Conservation (phyloP, 1,140 invertebrate species). For the Triops cancriformis region DNA sequence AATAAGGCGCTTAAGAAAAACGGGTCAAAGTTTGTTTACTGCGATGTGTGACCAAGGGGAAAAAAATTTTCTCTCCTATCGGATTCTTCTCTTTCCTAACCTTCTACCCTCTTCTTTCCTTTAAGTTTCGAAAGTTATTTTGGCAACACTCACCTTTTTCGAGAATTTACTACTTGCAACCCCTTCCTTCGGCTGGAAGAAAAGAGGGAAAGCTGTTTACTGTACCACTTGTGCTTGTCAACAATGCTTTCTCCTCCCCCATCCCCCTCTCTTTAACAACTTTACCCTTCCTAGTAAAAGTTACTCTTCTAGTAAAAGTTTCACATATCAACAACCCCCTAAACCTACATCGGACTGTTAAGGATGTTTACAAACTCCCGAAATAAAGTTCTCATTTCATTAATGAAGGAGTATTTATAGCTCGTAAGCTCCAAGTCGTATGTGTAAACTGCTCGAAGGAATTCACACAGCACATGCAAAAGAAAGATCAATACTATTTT, state of each 20-base stretch:
- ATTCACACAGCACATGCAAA: no score
- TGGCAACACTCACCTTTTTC: background rate
- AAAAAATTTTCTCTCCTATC: background rate
- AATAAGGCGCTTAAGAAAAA: no score
- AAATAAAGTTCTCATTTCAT: background rate
- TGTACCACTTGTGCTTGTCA: background rate
- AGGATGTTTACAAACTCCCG: no score
- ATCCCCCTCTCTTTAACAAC: background rate
- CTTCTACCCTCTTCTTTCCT: no score
- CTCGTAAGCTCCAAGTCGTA: no score
- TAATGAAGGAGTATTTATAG: background rate
- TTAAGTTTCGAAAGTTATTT: background rate
- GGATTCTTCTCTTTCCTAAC: background rate
- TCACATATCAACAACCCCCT: no score
- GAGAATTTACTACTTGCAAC: background rate
- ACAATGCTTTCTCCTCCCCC: background rate
- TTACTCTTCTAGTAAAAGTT: background rate
- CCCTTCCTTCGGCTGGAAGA: background rate
- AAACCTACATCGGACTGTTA: no score
- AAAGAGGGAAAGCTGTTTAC: constrained; percentile 10
- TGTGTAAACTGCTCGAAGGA: no score
- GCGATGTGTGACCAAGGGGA: background rate
- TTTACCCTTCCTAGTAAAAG: background rate
- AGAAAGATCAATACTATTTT: no score
- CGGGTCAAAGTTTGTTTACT: no score